Evolutionary conservation across 2,888 invertebrate species (phyloP).

Genomic region (Melieria picta): DNA sequence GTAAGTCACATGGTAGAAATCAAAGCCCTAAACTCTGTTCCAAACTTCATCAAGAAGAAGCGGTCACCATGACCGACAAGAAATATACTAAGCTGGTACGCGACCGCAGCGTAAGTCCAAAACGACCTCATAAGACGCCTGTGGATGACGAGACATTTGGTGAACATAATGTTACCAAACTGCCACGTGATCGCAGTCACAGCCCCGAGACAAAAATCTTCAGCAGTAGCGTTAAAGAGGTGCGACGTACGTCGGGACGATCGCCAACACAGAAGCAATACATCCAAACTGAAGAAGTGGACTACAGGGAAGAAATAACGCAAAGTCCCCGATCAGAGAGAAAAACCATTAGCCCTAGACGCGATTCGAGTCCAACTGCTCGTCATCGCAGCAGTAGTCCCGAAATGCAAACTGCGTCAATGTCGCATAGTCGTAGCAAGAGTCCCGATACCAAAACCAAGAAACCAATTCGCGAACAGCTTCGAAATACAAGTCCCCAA

Average conservation of each 20-base stretch:
- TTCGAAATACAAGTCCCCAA: slow-evolving; percentile 15
- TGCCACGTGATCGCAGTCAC: slow-evolving; percentile 25
- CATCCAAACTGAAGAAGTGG: slow-evolving; percentile 43
- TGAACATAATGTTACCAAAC: slow-evolving; percentile 47
- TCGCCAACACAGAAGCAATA: slow-evolving; percentile 9
- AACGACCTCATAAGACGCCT: not conserved
- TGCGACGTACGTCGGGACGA: slow-evolving; percentile 8
- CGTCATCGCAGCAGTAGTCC: slow-evolving; percentile 17
- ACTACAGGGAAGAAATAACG: slow-evolving; percentile 33
- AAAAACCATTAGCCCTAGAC: slow-evolving; percentile 51
- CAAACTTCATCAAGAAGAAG: slow-evolving; percentile 7
- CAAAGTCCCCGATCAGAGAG: slow-evolving; percentile 40
- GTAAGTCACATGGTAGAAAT: slow-evolving; percentile 35
- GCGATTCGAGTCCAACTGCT: slow-evolving; percentile 34
- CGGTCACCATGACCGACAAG: slow-evolving; percentile 8
- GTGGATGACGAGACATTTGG: not conserved
- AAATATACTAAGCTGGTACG: slow-evolving; percentile 21
- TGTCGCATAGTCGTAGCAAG: slow-evolving; percentile 51
- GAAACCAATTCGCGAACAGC: not conserved
- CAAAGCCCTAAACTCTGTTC: slow-evolving; percentile 41
- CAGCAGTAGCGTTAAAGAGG: slow-evolving; percentile 51
- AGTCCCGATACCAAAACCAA: slow-evolving; percentile 54
- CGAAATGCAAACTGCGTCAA: not conserved
- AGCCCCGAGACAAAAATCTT: slow-evolving; percentile 35
- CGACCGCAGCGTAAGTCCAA: slow-evolving; percentile 47